Evolutionary conservation across 2,888 invertebrate genomes (phyloP).

Genomic region (Thera obeliscata): DNA sequence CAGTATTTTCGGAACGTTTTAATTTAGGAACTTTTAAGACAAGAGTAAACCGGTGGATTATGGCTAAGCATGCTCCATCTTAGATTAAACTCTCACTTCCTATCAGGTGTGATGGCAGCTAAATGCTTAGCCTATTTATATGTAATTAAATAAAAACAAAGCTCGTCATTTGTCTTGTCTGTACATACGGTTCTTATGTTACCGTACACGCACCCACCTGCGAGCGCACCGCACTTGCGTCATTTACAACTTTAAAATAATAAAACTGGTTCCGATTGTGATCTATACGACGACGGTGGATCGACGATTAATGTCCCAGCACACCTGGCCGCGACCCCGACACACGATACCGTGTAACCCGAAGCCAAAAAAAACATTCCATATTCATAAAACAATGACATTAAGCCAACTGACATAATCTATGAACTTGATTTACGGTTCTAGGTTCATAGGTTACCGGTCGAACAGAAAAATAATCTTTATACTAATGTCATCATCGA

Average conservation of each 20-base stretch:
- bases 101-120: too few species aligned
- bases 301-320: conserved; percentile 75
- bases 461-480: conserved; percentile 37
- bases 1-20: too few species aligned
- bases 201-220: conserved; percentile 76
- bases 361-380: conserved; percentile 58
- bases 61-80: too few species aligned
- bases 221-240: conserved; percentile 73
- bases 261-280: conserved; percentile 82
- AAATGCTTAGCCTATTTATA: too few species aligned
- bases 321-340: conserved; percentile 69
- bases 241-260: conserved; percentile 84
- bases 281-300: conserved; percentile 79
- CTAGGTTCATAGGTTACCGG: conserved; percentile 39
- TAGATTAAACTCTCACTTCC: too few species aligned
- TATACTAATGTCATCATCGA: conserved; percentile 37
- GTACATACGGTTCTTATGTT: conserved; percentile 59
- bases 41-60: too few species aligned
- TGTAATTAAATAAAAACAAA: neutral
- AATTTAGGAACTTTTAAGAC: too few species aligned
- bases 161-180: conserved; percentile 48
- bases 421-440: conserved; percentile 37
- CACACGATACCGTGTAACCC: conserved; percentile 58
- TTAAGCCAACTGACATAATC: conserved; percentile 57
- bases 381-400: conserved; percentile 62